These are phyloP conservation scores for Thalpophila matura DNA, from an alignment of 2,888 invertebrate species.

Conservation along the genomic window DNA sequence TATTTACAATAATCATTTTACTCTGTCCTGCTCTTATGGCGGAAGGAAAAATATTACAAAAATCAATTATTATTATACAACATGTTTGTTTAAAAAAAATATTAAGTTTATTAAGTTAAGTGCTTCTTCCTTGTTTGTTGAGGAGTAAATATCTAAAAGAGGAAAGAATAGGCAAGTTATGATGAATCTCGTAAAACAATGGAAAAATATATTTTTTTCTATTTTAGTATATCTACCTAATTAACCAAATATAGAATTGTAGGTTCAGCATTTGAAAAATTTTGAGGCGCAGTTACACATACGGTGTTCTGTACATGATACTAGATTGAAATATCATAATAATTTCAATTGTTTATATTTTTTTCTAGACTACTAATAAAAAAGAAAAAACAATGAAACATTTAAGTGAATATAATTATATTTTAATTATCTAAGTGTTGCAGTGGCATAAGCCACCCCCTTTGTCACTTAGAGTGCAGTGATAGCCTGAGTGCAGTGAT, in stretches of 20 bases:
- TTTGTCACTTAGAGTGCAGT: neutral
- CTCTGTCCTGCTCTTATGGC: conserved; percentile 53
- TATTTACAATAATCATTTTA: conserved; percentile 54
- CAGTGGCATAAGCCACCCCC: neutral
- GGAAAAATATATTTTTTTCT: neutral
- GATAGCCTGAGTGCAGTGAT: too few relatives aligned
- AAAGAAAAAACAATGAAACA: too few relatives aligned
- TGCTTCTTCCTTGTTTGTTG: conserved; percentile 69
- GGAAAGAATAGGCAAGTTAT: conserved; percentile 59
- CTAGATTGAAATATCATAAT: neutral
- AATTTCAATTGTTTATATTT: neutral
- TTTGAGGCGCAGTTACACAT: too few relatives aligned
- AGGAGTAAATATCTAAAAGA: conserved; percentile 56
- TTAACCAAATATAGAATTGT: neutral
- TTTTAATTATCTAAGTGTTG: neutral
- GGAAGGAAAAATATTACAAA: conserved; percentile 70
- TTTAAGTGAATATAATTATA: too few relatives aligned
- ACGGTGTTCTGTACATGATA: too few relatives aligned
- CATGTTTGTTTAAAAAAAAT: conserved; percentile 66
- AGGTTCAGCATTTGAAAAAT: too few relatives aligned
- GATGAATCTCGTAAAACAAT: conserved; percentile 12
- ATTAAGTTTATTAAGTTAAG: conserved; percentile 64
- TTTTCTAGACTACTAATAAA: too few relatives aligned
- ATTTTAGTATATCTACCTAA: neutral
- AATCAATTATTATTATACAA: conserved; percentile 63